These are phyloP conservation scores for Chesias legatella DNA, from an alignment of 2,888 invertebrate species.

Conservation along the genomic window DNA sequence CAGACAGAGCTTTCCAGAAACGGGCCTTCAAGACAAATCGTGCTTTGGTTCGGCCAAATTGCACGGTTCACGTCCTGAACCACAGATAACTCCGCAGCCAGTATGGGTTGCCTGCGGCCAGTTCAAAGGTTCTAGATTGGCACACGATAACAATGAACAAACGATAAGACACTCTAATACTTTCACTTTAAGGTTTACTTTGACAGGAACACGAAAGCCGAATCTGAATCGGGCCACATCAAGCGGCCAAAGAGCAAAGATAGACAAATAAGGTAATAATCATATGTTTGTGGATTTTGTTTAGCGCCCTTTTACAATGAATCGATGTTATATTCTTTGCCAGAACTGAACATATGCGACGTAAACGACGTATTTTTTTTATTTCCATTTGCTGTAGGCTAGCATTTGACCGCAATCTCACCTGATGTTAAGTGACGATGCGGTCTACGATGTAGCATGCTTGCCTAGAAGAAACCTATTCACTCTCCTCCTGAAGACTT, in stretches of 20 bases:
- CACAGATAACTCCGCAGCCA: conserved; percentile 27
- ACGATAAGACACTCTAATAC: conserved; percentile 11
- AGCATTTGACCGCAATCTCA: no score
- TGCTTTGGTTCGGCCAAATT: conserved; percentile 53
- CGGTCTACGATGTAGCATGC: no score
- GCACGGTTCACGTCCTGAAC: conserved; percentile 50
- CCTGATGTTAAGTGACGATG: no score
- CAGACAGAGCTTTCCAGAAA: conserved; percentile 42
- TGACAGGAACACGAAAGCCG: not conserved
- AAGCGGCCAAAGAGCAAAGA: conserved; percentile 55
- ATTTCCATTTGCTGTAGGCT: no score
- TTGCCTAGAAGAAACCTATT: no score
- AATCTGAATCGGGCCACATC: conserved; percentile 11
- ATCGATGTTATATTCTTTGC: not conserved
- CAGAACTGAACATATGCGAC: no score
- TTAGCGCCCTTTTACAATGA: conserved; percentile 13
- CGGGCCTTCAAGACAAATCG: conserved; percentile 49
- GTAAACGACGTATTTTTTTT: no score
- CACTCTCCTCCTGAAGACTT: no score
- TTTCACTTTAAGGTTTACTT: conserved; percentile 5
- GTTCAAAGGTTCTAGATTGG: conserved; percentile 59
- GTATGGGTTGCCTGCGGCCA: conserved; percentile 50
- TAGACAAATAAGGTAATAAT: conserved; percentile 66
- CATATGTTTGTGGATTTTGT: conserved; percentile 35
- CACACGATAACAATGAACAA: conserved; percentile 34